Percentiles rank a stretch among this genome's conserved stretches.
phyloP scores from a whole-genome alignment of 2,888 invertebrate species.

The Alsophila aescularia region DNA sequence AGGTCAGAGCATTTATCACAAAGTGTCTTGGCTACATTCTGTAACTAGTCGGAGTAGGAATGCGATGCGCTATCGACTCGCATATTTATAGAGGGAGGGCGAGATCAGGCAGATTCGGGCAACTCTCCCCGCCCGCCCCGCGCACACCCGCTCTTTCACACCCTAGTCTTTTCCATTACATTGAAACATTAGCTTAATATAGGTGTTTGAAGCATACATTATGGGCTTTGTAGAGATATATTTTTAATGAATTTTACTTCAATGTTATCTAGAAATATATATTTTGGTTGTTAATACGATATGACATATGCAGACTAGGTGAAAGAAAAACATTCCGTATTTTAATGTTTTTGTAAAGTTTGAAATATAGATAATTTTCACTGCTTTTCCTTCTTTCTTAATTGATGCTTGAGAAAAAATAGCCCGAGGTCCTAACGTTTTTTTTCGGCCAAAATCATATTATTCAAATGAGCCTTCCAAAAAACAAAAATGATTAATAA shows the following conservation, averaged over 20 bases:
- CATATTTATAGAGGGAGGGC: slow-evolving; percentile 62
- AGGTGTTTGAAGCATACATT: background rate
- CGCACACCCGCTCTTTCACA: slow-evolving; percentile 23
- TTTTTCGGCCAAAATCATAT: slow-evolving; percentile 12
- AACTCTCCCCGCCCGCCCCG: slow-evolving; percentile 19
- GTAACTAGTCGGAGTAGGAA: slow-evolving; percentile 43
- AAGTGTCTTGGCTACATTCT: background rate
- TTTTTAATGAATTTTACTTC: background rate
- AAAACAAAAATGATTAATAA: slow-evolving; percentile 29
- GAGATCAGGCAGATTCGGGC: slow-evolving; percentile 44
- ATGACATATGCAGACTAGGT: background rate
- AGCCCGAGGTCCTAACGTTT: background rate
- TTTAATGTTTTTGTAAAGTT: background rate
- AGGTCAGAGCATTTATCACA: slow-evolving; percentile 4
- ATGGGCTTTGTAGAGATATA: slow-evolving; percentile 10
- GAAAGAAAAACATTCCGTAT: background rate
- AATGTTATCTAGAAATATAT: background rate
- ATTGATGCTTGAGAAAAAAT: background rate
- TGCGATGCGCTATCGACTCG: slow-evolving; percentile 64
- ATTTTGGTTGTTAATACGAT: too few species aligned
- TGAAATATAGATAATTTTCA: background rate
- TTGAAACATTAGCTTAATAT: slow-evolving; percentile 39
- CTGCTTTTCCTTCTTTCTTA: background rate
- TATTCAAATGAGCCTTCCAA: slow-evolving; percentile 18
- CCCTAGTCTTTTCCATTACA: slow-evolving; percentile 33